phyloP scores from a whole-genome alignment of 2,888 invertebrate genomes.

The Ophraella communa region DNA sequence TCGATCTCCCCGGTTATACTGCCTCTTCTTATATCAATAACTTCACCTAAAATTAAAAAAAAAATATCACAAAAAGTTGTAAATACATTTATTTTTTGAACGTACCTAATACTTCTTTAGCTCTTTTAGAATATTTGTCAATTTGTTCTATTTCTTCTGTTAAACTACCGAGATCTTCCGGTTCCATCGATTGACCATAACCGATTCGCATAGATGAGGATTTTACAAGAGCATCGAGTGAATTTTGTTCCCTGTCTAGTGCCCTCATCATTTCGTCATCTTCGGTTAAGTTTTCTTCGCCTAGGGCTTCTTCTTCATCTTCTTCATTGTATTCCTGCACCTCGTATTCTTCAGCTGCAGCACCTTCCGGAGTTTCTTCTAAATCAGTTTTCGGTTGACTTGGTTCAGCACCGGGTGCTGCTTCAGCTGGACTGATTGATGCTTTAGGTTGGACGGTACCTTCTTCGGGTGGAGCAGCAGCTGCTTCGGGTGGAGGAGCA shows the following conservation, averaged over 20 bases:
- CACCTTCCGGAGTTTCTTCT: background rate
- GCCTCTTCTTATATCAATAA: slow-evolving; percentile 23
- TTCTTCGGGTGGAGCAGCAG: background rate
- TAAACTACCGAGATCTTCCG: background rate
- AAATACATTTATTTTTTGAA: too few species aligned
- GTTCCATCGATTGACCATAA: background rate
- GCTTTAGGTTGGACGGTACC: background rate
- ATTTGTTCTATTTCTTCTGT: background rate
- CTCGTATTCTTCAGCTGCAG: background rate
- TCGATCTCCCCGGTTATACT: slow-evolving; percentile 35
- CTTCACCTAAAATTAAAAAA: too few species aligned
- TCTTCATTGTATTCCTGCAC: background rate
- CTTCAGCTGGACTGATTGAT: background rate
- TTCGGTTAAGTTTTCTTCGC: background rate
- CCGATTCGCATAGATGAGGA: slow-evolving; percentile 3
- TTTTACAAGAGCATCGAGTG: background rate
- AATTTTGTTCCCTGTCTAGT: background rate
- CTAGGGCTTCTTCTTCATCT: background rate
- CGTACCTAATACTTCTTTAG: slow-evolving; percentile 11
- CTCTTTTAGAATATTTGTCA: background rate
- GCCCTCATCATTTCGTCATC: background rate
- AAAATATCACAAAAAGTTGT: too few species aligned
- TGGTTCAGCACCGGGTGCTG: background rate
- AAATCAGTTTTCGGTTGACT: background rate
- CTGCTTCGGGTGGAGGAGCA: background rate